A percentile compares a stretch with the other conserved stretches of the same genome.
Conservation (phyloP, 2,888 invertebrate genomes). For the Tethea ocularis region DNA sequence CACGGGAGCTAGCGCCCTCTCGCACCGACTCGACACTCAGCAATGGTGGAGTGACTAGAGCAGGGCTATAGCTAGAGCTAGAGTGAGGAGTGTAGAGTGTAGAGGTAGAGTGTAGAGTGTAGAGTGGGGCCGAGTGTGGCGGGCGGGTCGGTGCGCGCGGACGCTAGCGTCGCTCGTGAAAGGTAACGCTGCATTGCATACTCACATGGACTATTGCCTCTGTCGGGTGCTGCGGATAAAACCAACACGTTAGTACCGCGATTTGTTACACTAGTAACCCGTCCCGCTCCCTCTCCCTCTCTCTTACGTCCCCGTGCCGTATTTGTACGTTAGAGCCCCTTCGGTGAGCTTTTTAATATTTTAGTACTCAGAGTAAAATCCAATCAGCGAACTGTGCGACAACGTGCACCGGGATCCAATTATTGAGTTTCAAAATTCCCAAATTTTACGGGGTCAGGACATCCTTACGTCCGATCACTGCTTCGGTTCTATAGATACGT, state of each 20-base stretch:
- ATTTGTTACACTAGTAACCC: not conserved
- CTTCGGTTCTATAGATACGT: too few species aligned
- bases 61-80: too few species aligned
- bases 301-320: not conserved
- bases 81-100: too few species aligned
- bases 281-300: not conserved
- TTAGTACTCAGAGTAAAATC: not conserved
- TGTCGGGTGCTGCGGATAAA: slow-evolving; percentile 91
- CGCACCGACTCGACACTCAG: not conserved
- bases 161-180: not conserved
- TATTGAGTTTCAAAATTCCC: not conserved
- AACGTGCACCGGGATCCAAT: not conserved
- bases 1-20: not conserved
- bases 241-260: slow-evolving; percentile 57
- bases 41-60: too few species aligned
- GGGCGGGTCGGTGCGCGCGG: slow-evolving; percentile 14
- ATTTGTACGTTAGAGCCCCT: not conserved
- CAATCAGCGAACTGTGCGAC: not conserved
- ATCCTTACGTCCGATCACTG: too few species aligned
- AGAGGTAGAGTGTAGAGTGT: too few species aligned
- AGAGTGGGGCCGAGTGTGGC: not conserved
- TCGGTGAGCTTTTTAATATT: not conserved
- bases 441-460: too few species aligned
- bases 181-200: slow-evolving; percentile 68
- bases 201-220: slow-evolving; percentile 95